A percentile compares a stretch with the other conserved stretches of the same genome.
phyloP scores from a whole-genome alignment of 2,797 vertebrate genomes.

The Heterohyrax brucei region DNA sequence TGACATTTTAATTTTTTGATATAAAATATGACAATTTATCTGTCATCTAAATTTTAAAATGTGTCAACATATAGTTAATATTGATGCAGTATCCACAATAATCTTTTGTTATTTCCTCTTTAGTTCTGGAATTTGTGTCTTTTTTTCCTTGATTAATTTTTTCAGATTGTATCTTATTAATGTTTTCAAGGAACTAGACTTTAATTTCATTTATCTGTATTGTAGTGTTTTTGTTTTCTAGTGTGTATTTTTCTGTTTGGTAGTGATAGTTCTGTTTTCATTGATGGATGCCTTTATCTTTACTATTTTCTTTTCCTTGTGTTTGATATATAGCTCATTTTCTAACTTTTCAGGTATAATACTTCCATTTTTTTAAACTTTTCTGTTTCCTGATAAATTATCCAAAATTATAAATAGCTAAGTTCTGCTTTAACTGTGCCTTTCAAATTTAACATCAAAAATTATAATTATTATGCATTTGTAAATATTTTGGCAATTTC shows the following conservation, averaged over 20 bases:
- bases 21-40: no score
- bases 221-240: background rate
- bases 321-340: background rate
- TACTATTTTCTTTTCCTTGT: slow-evolving; percentile 49
- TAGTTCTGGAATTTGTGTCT: background rate
- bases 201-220: background rate
- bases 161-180: background rate
- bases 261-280: background rate
- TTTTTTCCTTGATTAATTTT: slow-evolving; percentile 33
- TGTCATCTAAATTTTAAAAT: slow-evolving; percentile 10
- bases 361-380: background rate
- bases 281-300: background rate
- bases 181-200: slow-evolving; percentile 10
- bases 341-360: background rate
- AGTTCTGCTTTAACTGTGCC: background rate
- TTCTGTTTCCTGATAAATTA: background rate
- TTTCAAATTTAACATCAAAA: background rate
- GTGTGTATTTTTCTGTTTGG: background rate
- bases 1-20: background rate
- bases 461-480: no score
- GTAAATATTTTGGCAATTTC: no score
- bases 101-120: slow-evolving; percentile 4
- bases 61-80: background rate
- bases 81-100: background rate
- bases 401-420: background rate